Evolutionary conservation across 2,797 vertebrate genomes (phyloP), one percentile per base, ranked within the genome.

Genomic region (Orestias chungarensis): DNA sequence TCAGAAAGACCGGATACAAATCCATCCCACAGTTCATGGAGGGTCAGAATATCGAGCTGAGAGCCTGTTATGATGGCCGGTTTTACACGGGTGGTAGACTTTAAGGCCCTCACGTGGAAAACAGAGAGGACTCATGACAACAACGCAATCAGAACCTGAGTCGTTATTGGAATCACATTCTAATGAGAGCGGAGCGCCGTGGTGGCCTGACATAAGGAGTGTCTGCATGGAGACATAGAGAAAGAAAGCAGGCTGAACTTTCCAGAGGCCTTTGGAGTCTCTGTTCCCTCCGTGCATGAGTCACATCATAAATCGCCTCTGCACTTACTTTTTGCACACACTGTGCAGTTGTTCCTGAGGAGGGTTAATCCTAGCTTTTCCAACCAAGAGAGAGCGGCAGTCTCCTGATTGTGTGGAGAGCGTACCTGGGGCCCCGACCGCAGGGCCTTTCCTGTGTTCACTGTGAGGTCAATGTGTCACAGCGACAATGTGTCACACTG

Each of bases 391-490:
- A 54, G 59, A 15, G 4, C 23, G 52, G 17, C 11, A 27, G 1
- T n/a, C n/a, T 11, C 11, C 33, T 29, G 68, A 70, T 18, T 59
- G 42, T 43, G n/a, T 23, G 40, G 6, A 38, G 33, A 44, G 14
- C 12, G 65, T 47, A 46, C 33, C 33, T 35, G 1, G n/a, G 14
- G 23, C 11, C 50, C n/a, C 61, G 52, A 38, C 70, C 35, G 47
- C 23, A 52, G 42, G 61, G 44, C 1, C 71, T 11, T 38, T 6
- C 65, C 61, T 3, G 0, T 2, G 72, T 71, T 43, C 23, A 73
- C 10, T 73, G 64, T 15, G 17, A 66, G 69, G 79, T 72, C 54
- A 83, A 25, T 47, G 73, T 80, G 71, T 43, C 68, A 76, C 47
- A 25, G 23, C 25, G 23, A 46, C 47, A 54, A 4, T 3, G 38